Base-by-base conservation (phyloP, 2,888 invertebrate species). In the Galerucella calmariensis region DNA sequence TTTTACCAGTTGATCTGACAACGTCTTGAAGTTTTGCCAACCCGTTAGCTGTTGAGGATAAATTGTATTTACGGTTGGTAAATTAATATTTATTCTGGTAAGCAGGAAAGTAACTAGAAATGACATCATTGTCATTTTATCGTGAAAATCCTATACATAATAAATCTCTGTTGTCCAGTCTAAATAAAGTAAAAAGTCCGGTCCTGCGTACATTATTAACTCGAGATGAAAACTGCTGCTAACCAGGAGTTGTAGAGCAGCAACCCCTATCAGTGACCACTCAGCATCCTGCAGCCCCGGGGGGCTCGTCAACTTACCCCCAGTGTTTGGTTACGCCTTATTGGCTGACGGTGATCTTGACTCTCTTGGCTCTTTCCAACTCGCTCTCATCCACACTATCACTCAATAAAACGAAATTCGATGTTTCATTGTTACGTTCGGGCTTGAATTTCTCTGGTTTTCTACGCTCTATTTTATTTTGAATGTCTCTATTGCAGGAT, bases 291-390 rank as follows among this genome's bases (percentile, higher is more conserved):
- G 78, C 74, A 77, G 82, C 83, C 85, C 79, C 84, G 77, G 79
- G 85, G 85, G 86, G 80, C 84, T 86, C 85, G 83, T 86, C 83
- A 82, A 80, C 82, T 83, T 81, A 79, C 82, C 83, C 84, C 82
- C 82, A 85, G 66, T 86, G 86, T 87, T 87, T 87, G 86, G 86
- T 86, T 86, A 87, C 86, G 86, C 86, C 86, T 86, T 86, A 86
- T 86, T 86, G 85, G 84, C 85, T 82, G 79, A 75, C 78, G 74
- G 81, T 79, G 81, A 82, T 80, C 81, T 82, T 83, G 82, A 77
- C 78, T 77, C 75, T 65, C 61, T 10, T 46, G 62, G n/a, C 27
- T 69, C 51, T 62, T 69, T 59, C 44, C 2, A 59, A 58, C 65
- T 46, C 51, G 63, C 74, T 76, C 71, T 75, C 72, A 74, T 77